Conservation (phyloP, 2,113 vertebrate genomes). For the Percopsis transmontana region DNA sequence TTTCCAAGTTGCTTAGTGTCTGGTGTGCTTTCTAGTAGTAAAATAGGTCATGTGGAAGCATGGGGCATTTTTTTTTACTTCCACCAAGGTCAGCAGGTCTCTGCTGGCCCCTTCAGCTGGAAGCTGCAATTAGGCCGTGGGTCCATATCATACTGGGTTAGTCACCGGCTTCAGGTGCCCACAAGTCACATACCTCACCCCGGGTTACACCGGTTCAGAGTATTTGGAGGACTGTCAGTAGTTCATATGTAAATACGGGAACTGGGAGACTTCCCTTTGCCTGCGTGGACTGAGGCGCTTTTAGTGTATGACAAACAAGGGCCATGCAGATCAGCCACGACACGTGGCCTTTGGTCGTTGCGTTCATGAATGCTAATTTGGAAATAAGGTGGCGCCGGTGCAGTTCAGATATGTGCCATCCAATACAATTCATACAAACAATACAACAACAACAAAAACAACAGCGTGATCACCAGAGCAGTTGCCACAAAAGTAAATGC, state of each 20-base stretch:
- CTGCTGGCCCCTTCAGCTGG: conserved; percentile 61
- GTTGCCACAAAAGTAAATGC: conserved; percentile 18
- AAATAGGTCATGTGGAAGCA: conserved; percentile 53
- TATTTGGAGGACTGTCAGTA: conserved; percentile 58
- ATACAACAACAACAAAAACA: background rate
- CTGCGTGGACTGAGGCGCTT: conserved; percentile 16
- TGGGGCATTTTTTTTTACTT: conserved; percentile 33
- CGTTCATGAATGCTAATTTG: conserved; percentile 43
- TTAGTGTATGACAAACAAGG: conserved; percentile 54
- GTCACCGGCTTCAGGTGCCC: conserved; percentile 62
- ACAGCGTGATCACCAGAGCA: background rate
- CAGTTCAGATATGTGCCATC: background rate
- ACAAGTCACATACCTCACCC: conserved; percentile 54
- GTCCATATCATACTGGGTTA: conserved; percentile 58
- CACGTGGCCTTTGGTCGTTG: conserved; percentile 35
- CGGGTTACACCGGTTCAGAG: conserved; percentile 39
- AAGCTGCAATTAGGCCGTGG: conserved; percentile 66
- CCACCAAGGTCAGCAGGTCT: conserved; percentile 69
- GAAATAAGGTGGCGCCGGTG: conserved; percentile 6
- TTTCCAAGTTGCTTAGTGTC: conserved; percentile 39
- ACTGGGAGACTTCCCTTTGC: conserved; percentile 69
- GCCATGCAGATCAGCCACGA: conserved; percentile 20
- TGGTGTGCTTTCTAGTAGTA: conserved; percentile 22
- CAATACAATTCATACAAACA: background rate
- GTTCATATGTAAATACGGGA: conserved; percentile 71